Conservation (phyloP, 2,888 invertebrate species). For the Aelia acuminata region DNA sequence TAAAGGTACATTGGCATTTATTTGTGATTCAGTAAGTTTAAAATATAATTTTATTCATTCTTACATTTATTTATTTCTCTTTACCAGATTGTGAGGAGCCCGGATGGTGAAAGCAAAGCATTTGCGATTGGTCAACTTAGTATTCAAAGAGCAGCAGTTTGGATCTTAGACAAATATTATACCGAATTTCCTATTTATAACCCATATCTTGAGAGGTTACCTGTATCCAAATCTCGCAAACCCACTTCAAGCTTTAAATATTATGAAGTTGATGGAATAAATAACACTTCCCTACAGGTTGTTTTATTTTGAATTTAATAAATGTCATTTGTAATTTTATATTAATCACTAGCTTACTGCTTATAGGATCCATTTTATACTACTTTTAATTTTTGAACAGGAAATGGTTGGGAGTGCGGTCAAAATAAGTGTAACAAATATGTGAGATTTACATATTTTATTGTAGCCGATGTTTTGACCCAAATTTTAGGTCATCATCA, state of each 20-base stretch:
- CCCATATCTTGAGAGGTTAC: conserved; percentile 93
- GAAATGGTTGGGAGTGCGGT: no score
- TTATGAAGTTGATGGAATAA: conserved; percentile 94
- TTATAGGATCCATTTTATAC: neutral
- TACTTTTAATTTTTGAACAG: no score
- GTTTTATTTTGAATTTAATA: neutral
- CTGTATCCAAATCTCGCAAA: conserved; percentile 83
- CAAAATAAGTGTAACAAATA: no score
- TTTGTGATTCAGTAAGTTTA: neutral
- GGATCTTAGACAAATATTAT: conserved; percentile 93
- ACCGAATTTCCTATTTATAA: conserved; percentile 97
- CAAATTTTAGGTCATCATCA: no score
- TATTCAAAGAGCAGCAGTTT: conserved; percentile 95
- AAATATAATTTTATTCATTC: neutral
- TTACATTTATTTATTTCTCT: conserved; percentile 41
- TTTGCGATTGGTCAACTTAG: conserved; percentile 92
- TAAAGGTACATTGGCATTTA: conserved; percentile 73
- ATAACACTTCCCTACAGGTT: conserved; percentile 69
- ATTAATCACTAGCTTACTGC: no score
- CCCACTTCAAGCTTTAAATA: conserved; percentile 91
- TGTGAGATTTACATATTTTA: no score
- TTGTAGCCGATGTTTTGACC: no score
- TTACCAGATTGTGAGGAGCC: conserved; percentile 85
- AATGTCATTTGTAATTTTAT: neutral
- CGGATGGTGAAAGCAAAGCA: conserved; percentile 92